Conservation (phyloP, 92 coral and sea anemone species). For the Phenganax marumi region DNA sequence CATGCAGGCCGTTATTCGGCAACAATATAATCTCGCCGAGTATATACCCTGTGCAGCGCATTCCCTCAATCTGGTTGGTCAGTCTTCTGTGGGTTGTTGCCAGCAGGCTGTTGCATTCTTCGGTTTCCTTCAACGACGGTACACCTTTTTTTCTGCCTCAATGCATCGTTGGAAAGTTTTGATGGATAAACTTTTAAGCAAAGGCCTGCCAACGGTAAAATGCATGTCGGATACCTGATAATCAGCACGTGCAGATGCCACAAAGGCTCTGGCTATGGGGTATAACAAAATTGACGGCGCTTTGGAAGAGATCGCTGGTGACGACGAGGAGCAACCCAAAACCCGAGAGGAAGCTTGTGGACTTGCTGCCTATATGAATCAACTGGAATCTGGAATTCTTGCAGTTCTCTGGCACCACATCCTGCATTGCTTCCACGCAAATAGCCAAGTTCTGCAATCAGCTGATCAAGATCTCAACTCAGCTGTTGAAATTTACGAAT, state of each 20-base stretch:
- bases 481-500: no score
- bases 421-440: no score
- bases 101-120: background rate
- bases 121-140: background rate
- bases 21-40: background rate
- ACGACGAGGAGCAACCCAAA: background rate
- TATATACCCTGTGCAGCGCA: background rate
- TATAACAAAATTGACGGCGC: background rate
- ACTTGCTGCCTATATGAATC: no score
- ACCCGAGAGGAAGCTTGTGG: no score
- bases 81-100: background rate
- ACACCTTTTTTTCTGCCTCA: slow-evolving; percentile 7
- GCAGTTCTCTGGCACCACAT: background rate
- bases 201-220: background rate
- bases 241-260: background rate
- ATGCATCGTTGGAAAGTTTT: background rate
- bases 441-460: no score
- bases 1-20: background rate
- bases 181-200: background rate
- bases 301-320: background rate
- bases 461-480: no score
- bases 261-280: background rate
- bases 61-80: slow-evolving; percentile 12
- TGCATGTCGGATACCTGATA: background rate
- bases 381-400: slow-evolving; percentile 7